phyloP scores from a whole-genome alignment of 2,888 invertebrate species.

The Abrostola triplasia region DNA sequence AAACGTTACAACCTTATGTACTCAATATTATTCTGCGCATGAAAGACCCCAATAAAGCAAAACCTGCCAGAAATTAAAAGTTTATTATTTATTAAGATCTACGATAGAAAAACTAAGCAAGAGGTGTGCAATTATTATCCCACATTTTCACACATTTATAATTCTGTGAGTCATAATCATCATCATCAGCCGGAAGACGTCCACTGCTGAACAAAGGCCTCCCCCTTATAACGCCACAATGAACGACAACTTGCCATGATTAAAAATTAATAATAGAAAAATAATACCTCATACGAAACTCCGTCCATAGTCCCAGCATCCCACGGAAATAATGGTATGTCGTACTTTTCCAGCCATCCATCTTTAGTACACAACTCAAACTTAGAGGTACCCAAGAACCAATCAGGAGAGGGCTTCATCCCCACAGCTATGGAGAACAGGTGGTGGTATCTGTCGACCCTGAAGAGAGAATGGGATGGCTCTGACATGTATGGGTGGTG shows the following conservation, averaged over 20 bases:
- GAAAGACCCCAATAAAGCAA: too few species aligned
- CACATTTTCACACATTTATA: too few species aligned
- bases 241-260: neutral
- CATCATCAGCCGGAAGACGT: too few species aligned
- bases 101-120: too few species aligned
- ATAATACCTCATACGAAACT: conserved; percentile 80
- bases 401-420: conserved; percentile 82
- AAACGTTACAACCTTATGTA: too few species aligned
- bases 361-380: conserved; percentile 77
- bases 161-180: too few species aligned
- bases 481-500: conserved; percentile 80
- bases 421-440: conserved; percentile 78
- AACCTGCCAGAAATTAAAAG: too few species aligned
- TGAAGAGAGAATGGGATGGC: conserved; percentile 78
- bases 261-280: neutral
- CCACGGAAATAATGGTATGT: conserved; percentile 79
- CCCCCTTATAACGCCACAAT: too few species aligned
- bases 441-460: conserved; percentile 80
- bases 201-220: too few species aligned
- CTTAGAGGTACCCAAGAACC: conserved; percentile 80
- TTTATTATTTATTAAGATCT: too few species aligned
- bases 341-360: conserved; percentile 70
- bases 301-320: conserved; percentile 83
- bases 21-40: too few species aligned
- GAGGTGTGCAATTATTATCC: too few species aligned